phyloP scores from a whole-genome alignment of 2,797 vertebrate genomes.

The Thamnophis elegans region DNA sequence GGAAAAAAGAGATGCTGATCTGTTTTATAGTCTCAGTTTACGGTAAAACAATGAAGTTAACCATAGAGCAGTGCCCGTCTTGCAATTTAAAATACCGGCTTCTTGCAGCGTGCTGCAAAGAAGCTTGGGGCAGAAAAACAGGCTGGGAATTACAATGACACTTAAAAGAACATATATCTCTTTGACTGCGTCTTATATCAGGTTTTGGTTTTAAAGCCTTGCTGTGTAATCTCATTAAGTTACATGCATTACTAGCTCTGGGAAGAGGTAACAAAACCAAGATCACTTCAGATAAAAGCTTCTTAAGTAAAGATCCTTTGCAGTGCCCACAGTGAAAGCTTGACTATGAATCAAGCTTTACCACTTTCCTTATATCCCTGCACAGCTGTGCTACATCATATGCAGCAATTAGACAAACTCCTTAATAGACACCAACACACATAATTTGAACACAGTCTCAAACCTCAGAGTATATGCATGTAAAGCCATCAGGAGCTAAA shows the following conservation, averaged over 20 bases:
- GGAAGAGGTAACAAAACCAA: neutral
- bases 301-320: constrained; percentile 15
- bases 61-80: neutral
- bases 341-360: neutral
- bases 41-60: constrained; percentile 40
- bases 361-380: neutral
- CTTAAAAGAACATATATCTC: neutral
- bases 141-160: neutral
- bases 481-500: neutral
- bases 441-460: neutral
- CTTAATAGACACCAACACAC: constrained; percentile 3
- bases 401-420: neutral
- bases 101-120: constrained; percentile 33
- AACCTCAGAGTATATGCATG: neutral
- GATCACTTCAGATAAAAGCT: neutral
- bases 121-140: constrained; percentile 9
- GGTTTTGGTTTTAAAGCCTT: neutral
- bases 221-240: constrained; percentile 48
- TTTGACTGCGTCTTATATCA: constrained; percentile 7
- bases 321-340: neutral
- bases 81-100: constrained; percentile 26
- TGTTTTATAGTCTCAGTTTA: constrained; percentile 54
- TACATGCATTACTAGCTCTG: constrained; percentile 15
- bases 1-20: constrained; percentile 48
- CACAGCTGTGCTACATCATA: neutral